These are phyloP conservation scores for Clivina fossor DNA, from an alignment of 2,888 invertebrate genomes.

Conservation along the genomic window DNA sequence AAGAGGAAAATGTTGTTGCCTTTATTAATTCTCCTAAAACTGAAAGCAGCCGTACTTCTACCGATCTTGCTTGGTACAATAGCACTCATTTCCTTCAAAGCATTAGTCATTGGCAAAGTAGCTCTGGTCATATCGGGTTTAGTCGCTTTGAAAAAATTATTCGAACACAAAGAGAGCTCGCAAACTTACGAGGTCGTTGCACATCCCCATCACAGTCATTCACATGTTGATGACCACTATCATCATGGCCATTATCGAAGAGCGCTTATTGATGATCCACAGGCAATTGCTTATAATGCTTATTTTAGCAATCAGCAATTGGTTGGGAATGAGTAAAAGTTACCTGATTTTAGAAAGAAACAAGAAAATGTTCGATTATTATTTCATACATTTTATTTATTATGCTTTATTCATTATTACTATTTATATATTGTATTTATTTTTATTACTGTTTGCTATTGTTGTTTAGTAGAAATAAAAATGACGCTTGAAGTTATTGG, in stretches of 20 bases:
- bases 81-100: slow-evolving; percentile 81
- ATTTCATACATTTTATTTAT: slow-evolving; percentile 20
- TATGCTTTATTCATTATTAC: slow-evolving; percentile 13
- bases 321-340: slow-evolving; percentile 12
- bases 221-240: slow-evolving; percentile 58
- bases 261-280: slow-evolving; percentile 63
- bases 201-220: slow-evolving; percentile 66
- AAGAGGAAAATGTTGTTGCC: slow-evolving; percentile 75
- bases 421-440: slow-evolving; percentile 25
- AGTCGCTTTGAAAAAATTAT: slow-evolving; percentile 72
- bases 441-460: slow-evolving; percentile 4
- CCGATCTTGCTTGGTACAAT: slow-evolving; percentile 76
- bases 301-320: slow-evolving; percentile 19
- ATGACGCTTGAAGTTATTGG: neutral
- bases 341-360: neutral
- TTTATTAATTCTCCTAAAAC: slow-evolving; percentile 72
- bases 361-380: neutral
- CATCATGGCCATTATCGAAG: slow-evolving; percentile 68
- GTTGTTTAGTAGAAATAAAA: slow-evolving; percentile 4
- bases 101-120: slow-evolving; percentile 79
- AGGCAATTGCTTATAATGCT: slow-evolving; percentile 72
- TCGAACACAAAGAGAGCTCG: slow-evolving; percentile 62
- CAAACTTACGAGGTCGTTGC: slow-evolving; percentile 78
- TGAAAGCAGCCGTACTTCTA: slow-evolving; percentile 77
- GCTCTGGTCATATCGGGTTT: slow-evolving; percentile 76